Base-by-base conservation (phyloP, 2,888 invertebrate species). In the Eilema depressum region DNA sequence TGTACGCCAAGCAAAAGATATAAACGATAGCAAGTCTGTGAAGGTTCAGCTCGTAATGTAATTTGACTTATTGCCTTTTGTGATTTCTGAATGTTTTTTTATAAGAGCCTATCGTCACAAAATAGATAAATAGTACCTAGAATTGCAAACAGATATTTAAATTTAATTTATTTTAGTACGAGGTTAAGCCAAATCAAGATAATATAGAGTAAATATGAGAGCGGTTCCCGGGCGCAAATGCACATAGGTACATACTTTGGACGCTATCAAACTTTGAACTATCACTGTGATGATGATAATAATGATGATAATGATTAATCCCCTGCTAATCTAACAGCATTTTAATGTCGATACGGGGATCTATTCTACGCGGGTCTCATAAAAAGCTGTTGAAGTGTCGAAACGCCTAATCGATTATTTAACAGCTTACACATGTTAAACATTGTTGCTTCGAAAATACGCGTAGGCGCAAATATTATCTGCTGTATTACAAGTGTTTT, bases 401-500 rank as follows among this genome's bases (percentile, higher is more conserved):
- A n/a, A n/a, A n/a, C 77, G 77, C 80, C 80, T 80, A 62, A 63
- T 61, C 60, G 47, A 64, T 66, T 12, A 64, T 8, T 56, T 2
- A 66, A 25, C n/a, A 60, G 12, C 47, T 10, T 28, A 28, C 56
- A 37, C 63, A 59, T 56, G 53, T 57, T 66, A 60, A 61, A 79
- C 65, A 72, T 62, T 69, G 67, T 80, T 80, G 81, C 80, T 26
- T 75, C 68, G 10, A n/a, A 4, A 23, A 66, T 47, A 53, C 4
- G 1, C 0, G 17, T 33, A 80, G 80, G 80, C 70, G 72, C 67
- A 30, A 17, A 53, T n/a, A 4, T 28, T 47, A 14, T 5, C 14
- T 11, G 0, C 3, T 12, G 1, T 25, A 17, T 14, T n/a, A n/a
- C n/a, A 63, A 41, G 7, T 12, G 2, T 3, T 14, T n/a, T 10